Evolutionary conservation across 2,888 invertebrate genomes (phyloP), one percentile per base, ranked within the genome.

Genomic region (Pristionchus entomophagus): DNA sequence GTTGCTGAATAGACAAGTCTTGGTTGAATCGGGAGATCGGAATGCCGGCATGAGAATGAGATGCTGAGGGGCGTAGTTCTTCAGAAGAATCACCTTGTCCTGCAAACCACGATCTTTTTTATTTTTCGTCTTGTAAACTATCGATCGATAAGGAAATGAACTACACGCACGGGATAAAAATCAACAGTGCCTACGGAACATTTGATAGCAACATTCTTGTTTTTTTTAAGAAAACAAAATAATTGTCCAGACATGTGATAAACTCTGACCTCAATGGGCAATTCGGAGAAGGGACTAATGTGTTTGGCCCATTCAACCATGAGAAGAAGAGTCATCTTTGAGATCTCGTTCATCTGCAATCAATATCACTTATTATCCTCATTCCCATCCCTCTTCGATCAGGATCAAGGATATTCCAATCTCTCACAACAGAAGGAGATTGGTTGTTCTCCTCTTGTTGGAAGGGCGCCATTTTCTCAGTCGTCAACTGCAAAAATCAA

Each of bases 291-390:
- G n/a, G 93, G 93, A 17, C 88, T 59, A 45, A 91, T 86, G 14
- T 91, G 90, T 85, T 93, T 93, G 12, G 93, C 93, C 93, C 93
- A 93, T 85, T 93, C 93, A 3, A 93, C 93, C 93, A 93, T 93
- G 84, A 93, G 86, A 14, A 93, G 87, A 6, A 93, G 89, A 32
- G 93, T 93, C 26, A 92, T 93, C 41, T 92, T 87, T 2, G 91
- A 91, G 85, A 93, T 93, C 80, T 93, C 92, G 87, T 92, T 93
- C 53, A 92, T 86, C 62, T 92, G 92, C 86, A 88, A 62, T 19
- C 85, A 10, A 80, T 65, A 5, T 35, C 5, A 22, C n/a, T 56
- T 22, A 56, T 56, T 56, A 22, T 14, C 35, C 3, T 65, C n/a
- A n/a, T 32, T 8, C 59, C 19, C 59, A 22, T 45, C 45, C 45